phyloP scores from a whole-genome alignment of 2,797 vertebrate genomes.

The Xenopus petersii region DNA sequence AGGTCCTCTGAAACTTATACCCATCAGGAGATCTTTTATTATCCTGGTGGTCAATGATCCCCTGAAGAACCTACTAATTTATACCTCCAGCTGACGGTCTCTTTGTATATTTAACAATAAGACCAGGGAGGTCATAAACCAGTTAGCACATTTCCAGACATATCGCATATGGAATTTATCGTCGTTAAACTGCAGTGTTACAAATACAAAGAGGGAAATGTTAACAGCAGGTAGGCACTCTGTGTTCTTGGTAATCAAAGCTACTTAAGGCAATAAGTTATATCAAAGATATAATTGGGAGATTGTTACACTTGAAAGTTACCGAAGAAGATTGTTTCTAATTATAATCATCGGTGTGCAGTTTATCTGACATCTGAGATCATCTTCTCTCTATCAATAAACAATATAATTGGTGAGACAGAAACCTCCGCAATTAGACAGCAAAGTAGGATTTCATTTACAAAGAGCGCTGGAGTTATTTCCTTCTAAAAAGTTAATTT shows the following conservation, averaged over 20 bases:
- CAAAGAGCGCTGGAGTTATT: conserved; percentile 17
- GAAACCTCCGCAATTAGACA: conserved; percentile 18
- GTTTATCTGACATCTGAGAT: conserved; percentile 26
- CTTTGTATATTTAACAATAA: too few species aligned
- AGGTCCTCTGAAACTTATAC: too few species aligned
- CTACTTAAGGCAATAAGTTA: conserved; percentile 16
- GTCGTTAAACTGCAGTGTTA: too few species aligned
- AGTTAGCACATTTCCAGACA: too few species aligned
- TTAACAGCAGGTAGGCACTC: too few species aligned
- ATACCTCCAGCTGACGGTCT: too few species aligned
- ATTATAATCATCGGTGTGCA: conserved; percentile 13
- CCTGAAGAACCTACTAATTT: too few species aligned
- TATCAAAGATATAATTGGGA: conserved; percentile 18
- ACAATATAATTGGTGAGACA: conserved; percentile 16
- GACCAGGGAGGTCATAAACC: too few species aligned
- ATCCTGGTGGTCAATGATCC: too few species aligned
- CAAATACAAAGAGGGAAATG: too few species aligned
- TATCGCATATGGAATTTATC: too few species aligned
- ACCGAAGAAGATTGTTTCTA: conserved; percentile 18
- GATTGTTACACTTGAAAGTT: conserved; percentile 19
- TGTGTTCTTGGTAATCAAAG: background rate
- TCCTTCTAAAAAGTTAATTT: conserved; percentile 54
- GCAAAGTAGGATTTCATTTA: background rate
- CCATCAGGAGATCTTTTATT: too few species aligned
- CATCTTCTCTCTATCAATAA: conserved; percentile 20